Base-by-base conservation (phyloP, 2,113 vertebrate species). In the Malurus cyaneus region DNA sequence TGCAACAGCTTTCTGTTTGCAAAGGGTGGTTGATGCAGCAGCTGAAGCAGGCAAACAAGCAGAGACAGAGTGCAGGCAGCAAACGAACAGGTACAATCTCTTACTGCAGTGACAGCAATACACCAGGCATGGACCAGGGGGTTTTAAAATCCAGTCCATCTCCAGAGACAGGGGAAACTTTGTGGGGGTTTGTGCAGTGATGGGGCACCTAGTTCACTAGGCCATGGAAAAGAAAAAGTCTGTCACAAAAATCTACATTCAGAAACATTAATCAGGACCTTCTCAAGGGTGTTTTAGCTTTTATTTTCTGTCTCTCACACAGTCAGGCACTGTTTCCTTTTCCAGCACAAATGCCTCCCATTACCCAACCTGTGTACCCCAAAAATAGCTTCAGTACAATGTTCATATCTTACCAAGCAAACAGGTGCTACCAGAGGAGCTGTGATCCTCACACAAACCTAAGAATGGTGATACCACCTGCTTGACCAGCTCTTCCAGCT, bases 391-490 rank as follows among this genome's bases (percentile, higher is more conserved):
- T 14, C 23, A 39, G 20, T 17, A 66, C 2, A 0, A 23, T 2
- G 18, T 4, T 2, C 14, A 6, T 12, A 21, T 90, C 98, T 98
- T 98, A 98, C 98, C 98, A 29, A 98, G 90, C 7, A 95, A 78
- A 66, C 94, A 97, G 7, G 69, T 80, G 62, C 97, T 95, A 34
- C 97, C 88, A n/a, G 95, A 73, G 87, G 92, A 93, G 81, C 94
- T 93, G 7, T 96, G 95, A 93, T 98, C 97, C 76, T 97, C 97
- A 21, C 97, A 97, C 62, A 98, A 96, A 87, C 98, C 97, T 32
- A 99, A 96, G 91, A 98, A 99, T 1, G 99, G 99, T 12, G 98
- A 99, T 5, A 99, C 98, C 34, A 98, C 98, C 71, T 98, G 97
- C 86, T 98, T 98, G 88, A 99, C 98, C 90, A 99, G 97, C 46